A percentile compares a stretch with the other conserved stretches of the same genome.
phyloP scores from a whole-genome alignment of 2,888 invertebrate species.

The Zonitis immaculata region DNA sequence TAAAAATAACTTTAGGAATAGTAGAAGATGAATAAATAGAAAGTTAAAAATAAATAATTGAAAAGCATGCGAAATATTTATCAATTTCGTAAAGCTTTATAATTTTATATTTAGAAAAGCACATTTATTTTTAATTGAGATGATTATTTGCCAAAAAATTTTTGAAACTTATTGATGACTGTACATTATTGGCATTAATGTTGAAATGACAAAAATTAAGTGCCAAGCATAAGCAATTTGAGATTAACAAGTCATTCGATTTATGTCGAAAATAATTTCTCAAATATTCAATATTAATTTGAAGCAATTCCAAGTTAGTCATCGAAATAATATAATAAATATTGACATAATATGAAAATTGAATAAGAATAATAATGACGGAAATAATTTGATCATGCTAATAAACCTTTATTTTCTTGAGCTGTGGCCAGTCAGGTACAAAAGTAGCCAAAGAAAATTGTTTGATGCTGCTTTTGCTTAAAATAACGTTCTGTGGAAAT shows the following conservation, averaged over 20 bases:
- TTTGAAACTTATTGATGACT: conserved; percentile 1
- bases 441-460: conserved; percentile 30
- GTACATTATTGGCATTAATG: background rate
- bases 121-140: background rate
- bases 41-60: background rate
- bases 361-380: conserved; percentile 11
- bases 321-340: no score
- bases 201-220: conserved; percentile 10
- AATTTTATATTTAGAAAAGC: background rate
- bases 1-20: conserved; percentile 9
- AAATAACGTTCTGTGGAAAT: conserved; percentile 27
- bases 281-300: background rate
- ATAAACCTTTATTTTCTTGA: conserved; percentile 40
- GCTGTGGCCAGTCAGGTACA: conserved; percentile 41
- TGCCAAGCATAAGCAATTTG: conserved; percentile 64
- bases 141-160: background rate
- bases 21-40: conserved; percentile 4
- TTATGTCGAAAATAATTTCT: background rate
- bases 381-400: conserved; percentile 13
- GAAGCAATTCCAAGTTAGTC: no score
- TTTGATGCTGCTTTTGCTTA: conserved; percentile 18
- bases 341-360: conserved; percentile 46
- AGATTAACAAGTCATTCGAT: conserved; percentile 46
- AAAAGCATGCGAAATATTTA: background rate
- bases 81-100: background rate